Base-by-base conservation (phyloP, 2,888 invertebrate genomes). In the Heliothis peltigera region DNA sequence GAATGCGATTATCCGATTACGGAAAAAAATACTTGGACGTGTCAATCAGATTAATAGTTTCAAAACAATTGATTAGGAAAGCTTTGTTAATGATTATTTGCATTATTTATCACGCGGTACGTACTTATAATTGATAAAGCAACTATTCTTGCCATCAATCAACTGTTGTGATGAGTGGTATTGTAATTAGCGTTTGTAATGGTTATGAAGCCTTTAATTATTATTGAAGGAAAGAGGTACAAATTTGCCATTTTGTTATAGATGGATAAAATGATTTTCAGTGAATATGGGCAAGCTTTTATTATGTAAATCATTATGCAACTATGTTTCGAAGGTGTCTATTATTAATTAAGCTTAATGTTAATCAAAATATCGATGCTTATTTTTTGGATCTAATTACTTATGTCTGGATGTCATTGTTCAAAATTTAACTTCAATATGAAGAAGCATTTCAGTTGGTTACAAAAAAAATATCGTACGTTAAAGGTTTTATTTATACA, bases 61-160 rank as follows among this genome's bases (percentile, higher is more conserved):
- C 17, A 18, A 69, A 56, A 62, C 44, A 68, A 48, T 63, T 6
- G n/a, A 59, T 54, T 54, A 19, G 25, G 39, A 60, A 64, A 60
- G 22, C 49, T 57, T 62, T 64, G 47, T 55, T 22, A 22, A 1
- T 12, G 2, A 25, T 7, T 0, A 39, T 55, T 60, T 44, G 18
- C 66, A 66, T 66, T 55, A 51, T 62, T 63, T 55, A 65, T 48
- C 28, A 52, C 51, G 35, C 51, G 15, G 21, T 7, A 49, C 18
- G 43, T 35, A 44, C 21, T 63, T 63, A 68, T 61, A 44, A 65
- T 58, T 47, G 28, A 60, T 55, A 42, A 43, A 15, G 32, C 46
- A 47, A 56, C 15, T 32, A 39, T 25, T 59, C 43, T 48, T 52
- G 61, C 52, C 54, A 68, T 76, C 55, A 68, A 69, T 68, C 18